These are phyloP conservation scores for Dynastes grantii DNA, from an alignment of 2,888 invertebrate species.

Conservation along the genomic window DNA sequence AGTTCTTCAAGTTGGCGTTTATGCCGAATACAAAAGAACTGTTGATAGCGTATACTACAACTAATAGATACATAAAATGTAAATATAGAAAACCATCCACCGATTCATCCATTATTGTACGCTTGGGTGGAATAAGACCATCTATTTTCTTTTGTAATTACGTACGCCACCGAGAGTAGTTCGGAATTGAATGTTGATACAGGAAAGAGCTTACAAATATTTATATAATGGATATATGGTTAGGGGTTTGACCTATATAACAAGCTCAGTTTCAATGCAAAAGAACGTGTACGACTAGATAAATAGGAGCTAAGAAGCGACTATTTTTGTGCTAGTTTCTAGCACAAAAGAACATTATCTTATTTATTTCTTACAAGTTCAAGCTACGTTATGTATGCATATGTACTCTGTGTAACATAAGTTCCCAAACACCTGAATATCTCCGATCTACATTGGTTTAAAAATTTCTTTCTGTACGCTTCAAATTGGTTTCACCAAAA, in stretches of 20 bases:
- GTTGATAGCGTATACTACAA: background rate
- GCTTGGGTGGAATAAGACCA: background rate
- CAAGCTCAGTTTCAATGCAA: background rate
- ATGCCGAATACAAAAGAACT: background rate
- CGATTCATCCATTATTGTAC: background rate
- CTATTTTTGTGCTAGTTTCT: too few species aligned
- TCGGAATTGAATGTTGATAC: constrained; percentile 34
- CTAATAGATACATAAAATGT: background rate
- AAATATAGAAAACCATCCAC: background rate
- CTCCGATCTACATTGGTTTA: too few species aligned
- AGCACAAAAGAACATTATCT: too few species aligned
- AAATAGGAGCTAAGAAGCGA: too few species aligned
- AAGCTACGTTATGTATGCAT: too few species aligned
- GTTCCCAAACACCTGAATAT: too few species aligned
- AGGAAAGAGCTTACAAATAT: constrained; percentile 41
- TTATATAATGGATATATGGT: constrained; percentile 41
- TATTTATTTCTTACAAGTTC: too few species aligned
- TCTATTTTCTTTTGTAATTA: constrained; percentile 34
- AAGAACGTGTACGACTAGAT: background rate
- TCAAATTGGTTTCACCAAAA: too few species aligned
- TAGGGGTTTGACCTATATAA: constrained; percentile 26
- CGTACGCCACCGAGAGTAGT: constrained; percentile 26
- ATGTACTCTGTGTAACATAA: too few species aligned
- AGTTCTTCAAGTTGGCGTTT: background rate
- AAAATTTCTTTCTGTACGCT: too few species aligned